A percentile compares a stretch with the other conserved stretches of the same genome.
phyloP scores from a whole-genome alignment of 2,113 vertebrate genomes.

The Nestor notabilis region DNA sequence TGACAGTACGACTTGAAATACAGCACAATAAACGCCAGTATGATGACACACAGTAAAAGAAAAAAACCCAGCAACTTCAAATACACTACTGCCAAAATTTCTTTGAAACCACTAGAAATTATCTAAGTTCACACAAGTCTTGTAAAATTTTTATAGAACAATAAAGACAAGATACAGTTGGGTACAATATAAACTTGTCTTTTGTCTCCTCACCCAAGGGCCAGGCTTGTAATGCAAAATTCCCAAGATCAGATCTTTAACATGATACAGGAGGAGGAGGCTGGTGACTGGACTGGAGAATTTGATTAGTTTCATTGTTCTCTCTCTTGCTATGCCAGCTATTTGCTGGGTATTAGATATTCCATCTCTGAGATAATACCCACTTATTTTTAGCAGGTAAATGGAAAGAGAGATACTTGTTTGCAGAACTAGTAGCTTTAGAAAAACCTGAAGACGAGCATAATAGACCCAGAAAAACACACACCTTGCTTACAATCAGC shows the following conservation, averaged over 20 bases:
- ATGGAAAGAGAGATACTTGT: neutral
- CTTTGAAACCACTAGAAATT: neutral
- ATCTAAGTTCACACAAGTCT: neutral
- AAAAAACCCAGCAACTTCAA: neutral
- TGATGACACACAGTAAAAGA: neutral
- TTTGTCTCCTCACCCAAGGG: neutral
- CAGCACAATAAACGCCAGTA: neutral
- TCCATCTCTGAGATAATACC: neutral
- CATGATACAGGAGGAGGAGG: neutral
- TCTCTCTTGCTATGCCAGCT: neutral
- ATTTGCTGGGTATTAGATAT: neutral
- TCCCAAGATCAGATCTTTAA: neutral
- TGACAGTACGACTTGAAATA: neutral
- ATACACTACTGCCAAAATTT: neutral
- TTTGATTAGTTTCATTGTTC: neutral
- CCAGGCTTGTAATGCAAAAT: neutral
- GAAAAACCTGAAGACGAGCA: neutral
- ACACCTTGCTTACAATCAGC: neutral
- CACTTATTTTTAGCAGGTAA: neutral
- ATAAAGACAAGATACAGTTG: neutral
- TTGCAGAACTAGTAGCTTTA: neutral
- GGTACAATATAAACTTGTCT: neutral
- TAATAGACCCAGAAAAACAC: neutral
- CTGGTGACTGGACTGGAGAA: neutral
- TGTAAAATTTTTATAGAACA: neutral